Evolutionary conservation across 2,797 vertebrate species (phyloP).

Genomic region (Hippocampus kuda): DNA sequence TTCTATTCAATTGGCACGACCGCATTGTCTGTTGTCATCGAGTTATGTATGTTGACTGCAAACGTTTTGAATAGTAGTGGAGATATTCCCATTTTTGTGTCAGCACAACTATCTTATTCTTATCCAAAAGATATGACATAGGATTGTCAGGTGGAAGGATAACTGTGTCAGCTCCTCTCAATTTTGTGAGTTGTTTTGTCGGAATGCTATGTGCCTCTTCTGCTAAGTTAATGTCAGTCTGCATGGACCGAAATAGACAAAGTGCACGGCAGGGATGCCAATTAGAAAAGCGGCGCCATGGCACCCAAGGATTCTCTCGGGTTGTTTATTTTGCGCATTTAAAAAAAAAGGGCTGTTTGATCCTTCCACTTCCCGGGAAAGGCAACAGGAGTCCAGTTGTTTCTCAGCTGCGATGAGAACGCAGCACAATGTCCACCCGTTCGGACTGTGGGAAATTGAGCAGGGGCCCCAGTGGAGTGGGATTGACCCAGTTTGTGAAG

Average conservation of each 20-base stretch:
- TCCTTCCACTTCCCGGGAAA: conserved; percentile 30
- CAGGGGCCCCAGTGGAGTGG: background rate
- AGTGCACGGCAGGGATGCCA: conserved; percentile 50
- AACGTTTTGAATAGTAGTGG: too few species aligned
- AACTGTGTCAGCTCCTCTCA: background rate
- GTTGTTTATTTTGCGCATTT: conserved; percentile 41
- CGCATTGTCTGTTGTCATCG: too few species aligned
- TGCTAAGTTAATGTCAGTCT: conserved; percentile 36
- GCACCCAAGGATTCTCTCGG: conserved; percentile 46
- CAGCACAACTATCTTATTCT: background rate
- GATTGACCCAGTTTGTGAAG: background rate
- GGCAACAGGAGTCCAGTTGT: conserved; percentile 19
- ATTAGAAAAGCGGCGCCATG: conserved; percentile 53
- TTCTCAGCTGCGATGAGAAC: conserved; percentile 27
- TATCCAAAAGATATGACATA: background rate
- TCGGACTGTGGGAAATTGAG: background rate
- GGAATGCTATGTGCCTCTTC: conserved; percentile 38
- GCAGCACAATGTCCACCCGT: background rate
- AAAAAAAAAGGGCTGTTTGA: conserved; percentile 34
- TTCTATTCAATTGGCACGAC: too few species aligned
- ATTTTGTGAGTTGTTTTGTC: conserved; percentile 9
- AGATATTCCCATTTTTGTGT: too few species aligned
- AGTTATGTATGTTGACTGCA: too few species aligned
- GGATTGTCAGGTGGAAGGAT: too few species aligned
- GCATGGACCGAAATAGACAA: conserved; percentile 50